Conservation (phyloP, 1,140 invertebrate species). For the Achroia grisella region DNA sequence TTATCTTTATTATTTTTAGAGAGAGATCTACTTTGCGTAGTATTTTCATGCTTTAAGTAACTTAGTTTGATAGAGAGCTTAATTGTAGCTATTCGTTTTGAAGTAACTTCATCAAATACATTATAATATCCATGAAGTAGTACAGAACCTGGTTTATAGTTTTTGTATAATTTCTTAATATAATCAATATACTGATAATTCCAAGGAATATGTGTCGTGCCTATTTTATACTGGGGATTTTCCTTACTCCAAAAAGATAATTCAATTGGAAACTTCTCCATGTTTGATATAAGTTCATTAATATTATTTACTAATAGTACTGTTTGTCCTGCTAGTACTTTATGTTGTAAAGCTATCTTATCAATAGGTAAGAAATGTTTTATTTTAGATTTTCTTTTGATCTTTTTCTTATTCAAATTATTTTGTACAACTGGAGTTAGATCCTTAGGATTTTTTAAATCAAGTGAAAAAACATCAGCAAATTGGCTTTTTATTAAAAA, state of each 20-base stretch:
- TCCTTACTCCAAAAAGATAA: slow-evolving; percentile 33
- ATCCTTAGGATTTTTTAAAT: slow-evolving; percentile 29
- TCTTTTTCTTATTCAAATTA: slow-evolving; percentile 8
- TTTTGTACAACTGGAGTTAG: slow-evolving; percentile 6
- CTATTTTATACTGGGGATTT: slow-evolving; percentile 24
- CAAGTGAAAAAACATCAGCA: slow-evolving; percentile 40
- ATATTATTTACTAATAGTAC: slow-evolving; percentile 28
- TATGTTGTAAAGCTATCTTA: slow-evolving; percentile 3
- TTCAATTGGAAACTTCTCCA: slow-evolving; percentile 40
- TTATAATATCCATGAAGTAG: slow-evolving; percentile 24
- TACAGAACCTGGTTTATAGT: slow-evolving; percentile 10
- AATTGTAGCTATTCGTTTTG: slow-evolving; percentile 33
- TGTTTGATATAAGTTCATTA: slow-evolving; percentile 27
- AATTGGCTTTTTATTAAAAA: slow-evolving; percentile 37
- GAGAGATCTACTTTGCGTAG: slow-evolving; percentile 10
- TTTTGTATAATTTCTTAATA: slow-evolving; percentile 22
- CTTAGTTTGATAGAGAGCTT: slow-evolving; percentile 38
- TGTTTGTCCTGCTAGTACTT: slow-evolving; percentile 20
- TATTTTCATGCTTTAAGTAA: slow-evolving; percentile 19
- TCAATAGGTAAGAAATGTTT: not conserved
- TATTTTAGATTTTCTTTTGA: slow-evolving; percentile 22
- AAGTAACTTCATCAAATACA: slow-evolving; percentile 29
- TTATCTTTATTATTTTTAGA: slow-evolving; percentile 12
- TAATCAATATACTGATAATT: slow-evolving; percentile 27
- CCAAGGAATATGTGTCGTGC: slow-evolving; percentile 36